Evolutionary conservation across 2,113 vertebrate species (phyloP), one percentile per base, ranked within the genome.

Genomic region (Heterocephalus glaber): DNA sequence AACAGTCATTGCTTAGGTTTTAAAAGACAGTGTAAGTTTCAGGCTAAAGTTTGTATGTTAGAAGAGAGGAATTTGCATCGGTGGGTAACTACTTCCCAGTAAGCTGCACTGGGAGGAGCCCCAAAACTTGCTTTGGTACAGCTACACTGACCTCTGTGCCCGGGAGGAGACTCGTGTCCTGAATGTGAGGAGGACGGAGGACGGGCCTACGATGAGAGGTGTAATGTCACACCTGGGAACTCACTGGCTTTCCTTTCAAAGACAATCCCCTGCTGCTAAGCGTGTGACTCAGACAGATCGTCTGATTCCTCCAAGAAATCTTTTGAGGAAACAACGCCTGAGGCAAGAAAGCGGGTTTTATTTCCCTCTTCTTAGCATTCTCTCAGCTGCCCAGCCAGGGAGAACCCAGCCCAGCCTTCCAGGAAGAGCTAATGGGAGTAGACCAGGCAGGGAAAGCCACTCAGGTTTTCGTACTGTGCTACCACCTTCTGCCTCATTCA

Each of bases 1-100:
- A 90, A 86, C 11, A 90, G 58, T 70, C 95, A 28, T 94, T 56
- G 77, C 20, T 95, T 92, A 70, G 95, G 41, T 47, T 89, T 47
- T 81, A 79, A 49, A 49, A 56, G 49, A 19, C 41, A 56, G 33
- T n/a, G 9, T 35, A 56, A 38, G 9, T 35, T 33, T 54, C 76
- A 22, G 79, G 81, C 92, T 90, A 86, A 86, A 80, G 88, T 68
- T 44, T 41, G 10, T 30, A 82, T 35, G 10, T 58, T 56, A 77
- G 35, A 72, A 60, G 54, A 80, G 88, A 90, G 54, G 24, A 74
- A 82, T 96, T 91, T 89, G 54, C 44, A 92, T 89, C 81, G 63
- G 7, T 28, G 5, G 49, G 38, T 33, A 95, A 63, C 7, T 72
- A 22, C 14, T 88, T 82, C 52, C 16, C 49, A 70, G 82, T 35